Evolutionary conservation across 2,797 vertebrate species (phyloP), one percentile per base, ranked within the genome.

Genomic region (Taeniopygia guttata): DNA sequence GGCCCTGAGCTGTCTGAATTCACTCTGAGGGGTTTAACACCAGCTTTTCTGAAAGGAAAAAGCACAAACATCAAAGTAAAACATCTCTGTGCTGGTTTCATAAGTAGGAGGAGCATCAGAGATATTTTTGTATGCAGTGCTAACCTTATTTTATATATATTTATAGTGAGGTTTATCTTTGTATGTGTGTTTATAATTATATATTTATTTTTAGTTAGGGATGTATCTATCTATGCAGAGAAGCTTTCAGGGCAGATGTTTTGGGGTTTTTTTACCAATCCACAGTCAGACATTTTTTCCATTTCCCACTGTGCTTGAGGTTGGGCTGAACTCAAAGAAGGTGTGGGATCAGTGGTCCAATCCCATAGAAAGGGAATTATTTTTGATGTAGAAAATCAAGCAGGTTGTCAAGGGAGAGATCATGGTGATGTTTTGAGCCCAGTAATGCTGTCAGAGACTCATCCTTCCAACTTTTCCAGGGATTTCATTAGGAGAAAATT

Each of bases 381-480:
- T 19, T 59, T 48, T 59, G 42, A 45, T 70, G 5, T 49, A 81
- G 77, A n/a, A 73, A 68, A 76, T 10, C 51, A 62, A 11, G 23
- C 29, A 32, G 16, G 5, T 18, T 83, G 4, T 30, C 58, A 25
- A 21, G 52, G 54, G 11, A 69, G 13, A 18, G 5, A 15, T 66
- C 13, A 29, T 32, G 23, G 5, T 13, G 43, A 30, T 9, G 5
- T 48, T 51, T 56, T 68, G 19, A 80, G 11, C 26, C 63, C 27
- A 26, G 0, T 11, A 55, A 54, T 26, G 10, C 27, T 49, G 15
- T 14, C n/a, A 62, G 43, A 45, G 45, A 3, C 1, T 2, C 25
- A 30, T 32, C 48, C 22, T 74, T 67, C 78, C 34, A 49, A 16
- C 4, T 26, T 79, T 84, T 60, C 26, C 22, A 51, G 14, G 19